Base-by-base conservation (phyloP, 2,888 invertebrate genomes). In the Lasioglossum calceatum region DNA sequence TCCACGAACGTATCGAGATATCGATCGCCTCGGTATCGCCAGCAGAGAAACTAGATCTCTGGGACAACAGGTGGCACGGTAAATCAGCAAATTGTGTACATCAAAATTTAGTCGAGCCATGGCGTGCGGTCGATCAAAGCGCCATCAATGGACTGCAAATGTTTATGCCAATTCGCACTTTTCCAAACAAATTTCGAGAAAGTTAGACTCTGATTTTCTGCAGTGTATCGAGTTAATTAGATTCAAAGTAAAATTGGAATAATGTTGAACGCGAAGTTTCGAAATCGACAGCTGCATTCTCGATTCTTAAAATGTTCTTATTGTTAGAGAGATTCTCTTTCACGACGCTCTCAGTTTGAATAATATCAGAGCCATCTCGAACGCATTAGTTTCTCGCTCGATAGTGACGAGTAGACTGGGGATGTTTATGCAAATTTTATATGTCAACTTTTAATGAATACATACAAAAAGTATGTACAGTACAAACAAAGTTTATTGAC, bases 91-190 rank as follows among this genome's bases (percentile, higher is more conserved):
- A 14, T 47, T 47, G 50, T 44, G 32, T 23, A n/a, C 27, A 23
- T 54, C n/a, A 84, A 85, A 85, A 76, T 85, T 64, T 39, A 61
- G 32, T 74, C 47, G 54, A 78, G 19, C 42, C 42, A 14, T 32
- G 32, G 32, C 54, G 16, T 54, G 32, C 71, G 23, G 39, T 42
- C n/a, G 71, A 71, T 12, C n/a, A 7, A 5, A 71, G 42, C 42
- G 5, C 50, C 47, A n/a, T 42, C 54, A 12, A 44, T 79, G 19
- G 64, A 36, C 64, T 64, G 64, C 64, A 32, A 36, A 16, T 64
- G 16, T 64, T 64, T 64, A 27, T 32, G 19, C 32, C 19, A 64
- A 32, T 64, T 64, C 19, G 16, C 19, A 64, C 14, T 64, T 64
- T 8, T 32, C 14, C 19, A 64, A 32, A 64, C 4, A 8, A 19